phyloP scores from a whole-genome alignment of 2,113 vertebrate species.

The Actenoides hombroni region DNA sequence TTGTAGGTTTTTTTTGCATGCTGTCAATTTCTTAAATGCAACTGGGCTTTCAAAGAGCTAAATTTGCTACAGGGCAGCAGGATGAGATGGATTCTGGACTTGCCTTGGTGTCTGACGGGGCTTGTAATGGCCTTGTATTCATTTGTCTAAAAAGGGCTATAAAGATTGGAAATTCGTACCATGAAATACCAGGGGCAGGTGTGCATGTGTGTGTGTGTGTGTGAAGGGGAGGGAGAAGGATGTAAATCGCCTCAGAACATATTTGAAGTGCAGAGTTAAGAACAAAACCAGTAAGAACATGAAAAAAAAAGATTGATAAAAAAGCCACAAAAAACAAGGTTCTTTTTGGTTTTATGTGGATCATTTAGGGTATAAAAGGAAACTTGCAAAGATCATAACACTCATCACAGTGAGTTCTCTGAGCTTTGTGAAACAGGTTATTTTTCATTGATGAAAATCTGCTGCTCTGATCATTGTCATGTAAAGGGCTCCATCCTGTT shows the following conservation, averaged over 20 bases:
- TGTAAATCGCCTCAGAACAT: background rate
- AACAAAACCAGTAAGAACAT: background rate
- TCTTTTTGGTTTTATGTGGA: background rate
- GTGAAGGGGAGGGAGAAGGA: background rate
- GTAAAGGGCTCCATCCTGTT: background rate
- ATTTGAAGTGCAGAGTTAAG: background rate
- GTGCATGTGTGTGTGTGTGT: too few species aligned
- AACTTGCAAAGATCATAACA: background rate
- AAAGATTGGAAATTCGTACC: background rate
- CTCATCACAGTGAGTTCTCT: background rate
- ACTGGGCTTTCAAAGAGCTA: background rate
- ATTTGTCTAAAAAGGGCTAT: background rate
- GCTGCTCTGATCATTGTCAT: background rate
- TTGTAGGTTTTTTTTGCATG: background rate
- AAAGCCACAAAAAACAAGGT: background rate
- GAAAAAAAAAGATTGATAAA: rapidly evolving
- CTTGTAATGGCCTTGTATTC: background rate
- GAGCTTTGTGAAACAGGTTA: background rate
- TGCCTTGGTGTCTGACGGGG: background rate
- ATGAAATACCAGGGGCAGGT: background rate
- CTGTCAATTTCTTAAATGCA: background rate
- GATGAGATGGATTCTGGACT: background rate
- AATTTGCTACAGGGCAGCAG: background rate
- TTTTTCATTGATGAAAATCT: background rate
- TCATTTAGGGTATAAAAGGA: background rate